These are phyloP conservation scores for Vireo altiloquus DNA, from an alignment of 2,113 vertebrate species.

Conservation along the genomic window DNA sequence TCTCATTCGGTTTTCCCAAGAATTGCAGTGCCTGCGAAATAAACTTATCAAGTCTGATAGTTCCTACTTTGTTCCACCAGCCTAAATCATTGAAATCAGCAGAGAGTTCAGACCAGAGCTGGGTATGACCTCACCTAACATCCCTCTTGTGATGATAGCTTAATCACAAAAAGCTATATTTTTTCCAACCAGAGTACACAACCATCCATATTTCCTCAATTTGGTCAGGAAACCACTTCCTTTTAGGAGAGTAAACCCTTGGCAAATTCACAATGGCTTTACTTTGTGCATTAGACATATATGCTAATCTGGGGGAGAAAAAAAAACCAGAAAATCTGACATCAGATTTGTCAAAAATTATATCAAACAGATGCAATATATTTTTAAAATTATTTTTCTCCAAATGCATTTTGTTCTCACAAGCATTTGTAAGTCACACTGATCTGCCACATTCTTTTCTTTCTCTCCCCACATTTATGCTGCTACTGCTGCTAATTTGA, in stretches of 20 bases:
- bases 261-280: not conserved
- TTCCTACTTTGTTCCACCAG: not conserved
- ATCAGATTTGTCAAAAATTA: not conserved
- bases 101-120: not conserved
- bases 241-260: not conserved
- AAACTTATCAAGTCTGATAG: not conserved
- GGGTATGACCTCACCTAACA: not conserved
- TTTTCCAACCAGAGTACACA: not conserved
- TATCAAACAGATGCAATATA: not conserved
- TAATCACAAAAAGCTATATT: not conserved
- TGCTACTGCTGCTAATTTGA: not conserved
- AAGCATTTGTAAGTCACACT: not conserved
- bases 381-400: not conserved
- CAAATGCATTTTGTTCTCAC: not conserved
- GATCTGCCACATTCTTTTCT: not conserved
- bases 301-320: accelerated
- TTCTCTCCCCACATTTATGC: not conserved
- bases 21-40: not conserved
- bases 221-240: not conserved
- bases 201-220: not conserved
- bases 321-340: not conserved
- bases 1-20: not conserved
- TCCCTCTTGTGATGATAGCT: not conserved
- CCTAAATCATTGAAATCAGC: not conserved
- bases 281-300: not conserved